A percentile compares a stretch with the other conserved stretches of the same genome.
Evolutionary conservation across 2,113 vertebrate genomes (phyloP).

Genomic region (Paramormyrops kingsleyae): DNA sequence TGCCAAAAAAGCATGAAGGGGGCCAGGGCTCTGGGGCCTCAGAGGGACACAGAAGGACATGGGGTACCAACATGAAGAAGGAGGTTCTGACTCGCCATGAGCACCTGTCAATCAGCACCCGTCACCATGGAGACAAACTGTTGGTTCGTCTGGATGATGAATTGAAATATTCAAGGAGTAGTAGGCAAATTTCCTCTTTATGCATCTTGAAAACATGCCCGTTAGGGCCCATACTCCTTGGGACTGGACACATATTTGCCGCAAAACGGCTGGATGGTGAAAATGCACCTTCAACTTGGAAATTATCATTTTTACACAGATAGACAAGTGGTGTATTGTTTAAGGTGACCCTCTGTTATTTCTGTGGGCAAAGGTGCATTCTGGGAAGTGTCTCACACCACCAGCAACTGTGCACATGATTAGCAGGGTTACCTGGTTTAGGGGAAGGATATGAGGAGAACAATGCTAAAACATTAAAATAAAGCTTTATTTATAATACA

Average conservation of each 20-base stretch:
- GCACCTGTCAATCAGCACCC: background rate
- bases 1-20: background rate
- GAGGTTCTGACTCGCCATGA: background rate
- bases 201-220: background rate
- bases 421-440: background rate
- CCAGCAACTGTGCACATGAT: background rate
- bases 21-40: background rate
- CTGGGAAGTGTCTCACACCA: background rate
- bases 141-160: background rate
- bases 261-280: background rate
- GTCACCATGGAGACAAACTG: background rate
- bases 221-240: background rate
- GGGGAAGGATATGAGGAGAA: background rate
- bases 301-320: background rate
- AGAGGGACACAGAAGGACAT: background rate
- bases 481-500: background rate
- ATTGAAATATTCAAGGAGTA: background rate
- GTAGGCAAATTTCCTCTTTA: background rate
- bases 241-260: background rate
- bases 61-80: background rate
- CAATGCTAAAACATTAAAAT: slow-evolving; percentile 20
- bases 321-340: background rate
- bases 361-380: background rate
- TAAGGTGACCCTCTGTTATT: background rate
- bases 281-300: background rate